These are phyloP conservation scores for Liopterus haemorrhoidalis DNA, from an alignment of 2,888 invertebrate species.

Conservation along the genomic window DNA sequence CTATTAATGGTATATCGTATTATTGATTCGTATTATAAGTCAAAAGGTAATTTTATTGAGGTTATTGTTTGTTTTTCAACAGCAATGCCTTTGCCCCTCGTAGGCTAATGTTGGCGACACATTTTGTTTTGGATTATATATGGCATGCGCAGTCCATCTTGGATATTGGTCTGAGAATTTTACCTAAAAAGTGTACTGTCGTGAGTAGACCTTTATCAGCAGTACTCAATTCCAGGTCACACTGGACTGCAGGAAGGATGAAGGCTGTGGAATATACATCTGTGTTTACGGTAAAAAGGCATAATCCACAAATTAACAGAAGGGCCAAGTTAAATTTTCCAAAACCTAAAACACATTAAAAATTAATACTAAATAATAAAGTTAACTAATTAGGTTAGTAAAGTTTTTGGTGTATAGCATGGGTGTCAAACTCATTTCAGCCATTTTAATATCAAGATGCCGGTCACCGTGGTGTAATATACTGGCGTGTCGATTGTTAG, in stretches of 20 bases:
- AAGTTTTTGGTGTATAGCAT: too few species aligned
- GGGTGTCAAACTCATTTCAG: too few species aligned
- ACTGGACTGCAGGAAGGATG: slow-evolving; percentile 30
- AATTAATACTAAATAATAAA: too few species aligned
- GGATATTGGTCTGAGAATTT: not conserved
- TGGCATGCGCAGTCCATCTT: not conserved
- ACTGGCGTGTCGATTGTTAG: too few species aligned
- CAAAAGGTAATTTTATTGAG: too few species aligned
- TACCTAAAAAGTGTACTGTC: slow-evolving; percentile 28
- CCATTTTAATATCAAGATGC: too few species aligned
- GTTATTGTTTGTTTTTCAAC: too few species aligned
- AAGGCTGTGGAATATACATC: slow-evolving; percentile 30
- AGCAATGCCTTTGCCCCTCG: slow-evolving; percentile 11
- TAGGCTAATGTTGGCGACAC: too few species aligned
- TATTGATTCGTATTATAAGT: slow-evolving; percentile 4
- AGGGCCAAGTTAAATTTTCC: slow-evolving; percentile 31
- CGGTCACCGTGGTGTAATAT: too few species aligned
- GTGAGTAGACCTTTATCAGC: slow-evolving; percentile 30
- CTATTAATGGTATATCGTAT: not conserved
- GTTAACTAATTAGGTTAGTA: too few species aligned
- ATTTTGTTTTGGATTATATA: too few species aligned
- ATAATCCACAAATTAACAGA: slow-evolving; percentile 27
- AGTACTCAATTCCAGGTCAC: slow-evolving; percentile 29
- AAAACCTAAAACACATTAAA: slow-evolving; percentile 30
- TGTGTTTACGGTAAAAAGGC: slow-evolving; percentile 28